phyloP scores from a whole-genome alignment of 2,888 invertebrate species.

The Drosophila lacicola region DNA sequence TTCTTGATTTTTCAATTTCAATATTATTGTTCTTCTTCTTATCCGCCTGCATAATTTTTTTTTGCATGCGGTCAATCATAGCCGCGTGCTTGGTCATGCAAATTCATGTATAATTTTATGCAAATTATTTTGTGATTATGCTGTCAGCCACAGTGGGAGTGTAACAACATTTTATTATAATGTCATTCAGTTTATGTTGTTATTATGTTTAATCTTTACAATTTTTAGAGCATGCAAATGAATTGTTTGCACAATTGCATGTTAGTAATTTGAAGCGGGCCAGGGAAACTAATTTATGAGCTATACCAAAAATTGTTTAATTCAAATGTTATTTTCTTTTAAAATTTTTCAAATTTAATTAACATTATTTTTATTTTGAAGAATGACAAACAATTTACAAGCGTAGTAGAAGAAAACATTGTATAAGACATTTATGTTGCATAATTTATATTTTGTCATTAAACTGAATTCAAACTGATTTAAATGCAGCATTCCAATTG shows the following conservation, averaged over 20 bases:
- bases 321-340: no score
- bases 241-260: conserved; percentile 57
- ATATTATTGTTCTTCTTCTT: background rate
- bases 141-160: conserved; percentile 58
- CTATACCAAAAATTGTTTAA: background rate
- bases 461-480: conserved; percentile 13
- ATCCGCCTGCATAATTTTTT: conserved; percentile 1
- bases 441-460: background rate
- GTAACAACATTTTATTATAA: conserved; percentile 55
- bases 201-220: conserved; percentile 42
- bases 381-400: no score
- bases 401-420: background rate
- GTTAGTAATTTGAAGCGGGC: conserved; percentile 24
- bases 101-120: conserved; percentile 68
- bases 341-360: no score
- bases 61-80: conserved; percentile 21
- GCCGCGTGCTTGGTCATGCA: conserved; percentile 42
- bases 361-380: no score
- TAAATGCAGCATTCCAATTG: conserved; percentile 40
- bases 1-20: background rate
- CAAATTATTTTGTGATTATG: conserved; percentile 67
- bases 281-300: conserved; percentile 22
- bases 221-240: conserved; percentile 35
- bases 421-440: background rate
- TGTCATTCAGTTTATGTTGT: conserved; percentile 41